Evolutionary conservation across 2,888 invertebrate species (phyloP), one percentile per base, ranked within the genome.

Genomic region (Papilio elwesi): DNA sequence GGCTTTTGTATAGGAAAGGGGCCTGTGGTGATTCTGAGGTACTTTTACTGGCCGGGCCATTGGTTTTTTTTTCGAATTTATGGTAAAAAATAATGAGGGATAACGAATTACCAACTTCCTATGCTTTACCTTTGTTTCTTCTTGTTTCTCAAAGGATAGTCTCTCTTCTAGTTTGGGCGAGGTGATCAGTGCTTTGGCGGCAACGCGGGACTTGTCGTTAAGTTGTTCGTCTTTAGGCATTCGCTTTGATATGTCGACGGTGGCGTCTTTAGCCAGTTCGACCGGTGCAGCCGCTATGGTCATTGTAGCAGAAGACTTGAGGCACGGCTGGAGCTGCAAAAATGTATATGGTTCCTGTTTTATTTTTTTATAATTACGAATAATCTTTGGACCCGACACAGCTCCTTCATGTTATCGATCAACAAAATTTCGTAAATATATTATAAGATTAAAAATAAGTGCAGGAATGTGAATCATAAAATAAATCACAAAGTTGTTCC

Each of bases 261-360:
- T 88, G 6, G 85, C 79, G 74, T 89, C 90, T 52, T 82, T 86
- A 7, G 79, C 80, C 0, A 90, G 85, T 63, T 81, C 78, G 55
- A 81, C 77, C 0, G 91, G 89, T 8, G 87, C 80, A 8, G 86
- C 83, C 0, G 87, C 81, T 76, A 93, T 92, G 5, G 90, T 92
- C 59, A 93, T 92, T 0, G 93, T 93, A 7, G 93, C 93, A 43
- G 93, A 93, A 0, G 92, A 91, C 71, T 89, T 89, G 0, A 93
- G 81, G 1, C 83, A 85, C 0, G 88, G 90, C 74, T 88, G 90
- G 12, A 81, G 79, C 70, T 81, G 75, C 81, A 59, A 72, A 38
- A 26, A 26, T 26, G 26, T 26, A 26, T 26, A 4, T 4, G 4
- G 4, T 26, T 26, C 1, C 2, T 26, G 26, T 26, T 26, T 26